A percentile compares a stretch with the other conserved stretches of the same genome.
phyloP scores from a whole-genome alignment of 2,113 vertebrate species.

The Semnornis frantzii region DNA sequence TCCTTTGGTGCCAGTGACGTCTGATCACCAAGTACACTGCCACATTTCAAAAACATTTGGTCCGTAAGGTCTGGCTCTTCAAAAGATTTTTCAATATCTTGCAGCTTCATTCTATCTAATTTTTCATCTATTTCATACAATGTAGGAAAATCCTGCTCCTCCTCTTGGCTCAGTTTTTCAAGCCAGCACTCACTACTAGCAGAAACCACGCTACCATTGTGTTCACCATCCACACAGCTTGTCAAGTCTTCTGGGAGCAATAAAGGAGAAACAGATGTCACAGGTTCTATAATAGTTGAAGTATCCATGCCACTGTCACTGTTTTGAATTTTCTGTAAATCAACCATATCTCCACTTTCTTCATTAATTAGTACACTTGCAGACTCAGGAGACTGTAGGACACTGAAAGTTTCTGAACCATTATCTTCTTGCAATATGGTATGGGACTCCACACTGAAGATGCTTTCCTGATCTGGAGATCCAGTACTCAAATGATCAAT shows the following conservation, averaged over 20 bases:
- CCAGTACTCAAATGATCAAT: conserved; percentile 77
- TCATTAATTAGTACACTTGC: not conserved
- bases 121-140: not conserved
- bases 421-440: conserved; percentile 48
- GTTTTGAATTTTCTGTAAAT: not conserved
- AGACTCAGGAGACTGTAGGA: conserved; percentile 62
- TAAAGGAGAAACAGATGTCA: not conserved
- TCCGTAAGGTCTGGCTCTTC: conserved; percentile 1
- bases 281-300: not conserved
- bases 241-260: not conserved
- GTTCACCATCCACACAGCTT: not conserved
- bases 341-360: not conserved
- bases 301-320: not conserved
- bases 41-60: not conserved
- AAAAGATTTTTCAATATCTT: not conserved
- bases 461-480: conserved; percentile 75
- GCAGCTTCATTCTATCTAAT: conserved; percentile 8
- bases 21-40: not conserved
- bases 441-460: conserved; percentile 56
- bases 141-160: not conserved
- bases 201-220: not conserved
- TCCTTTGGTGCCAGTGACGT: not conserved
- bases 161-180: not conserved
- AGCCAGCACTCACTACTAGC: not conserved
- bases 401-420: conserved; percentile 57